Conservation (phyloP, 2,888 invertebrate species). For the Ochropacha duplaris region DNA sequence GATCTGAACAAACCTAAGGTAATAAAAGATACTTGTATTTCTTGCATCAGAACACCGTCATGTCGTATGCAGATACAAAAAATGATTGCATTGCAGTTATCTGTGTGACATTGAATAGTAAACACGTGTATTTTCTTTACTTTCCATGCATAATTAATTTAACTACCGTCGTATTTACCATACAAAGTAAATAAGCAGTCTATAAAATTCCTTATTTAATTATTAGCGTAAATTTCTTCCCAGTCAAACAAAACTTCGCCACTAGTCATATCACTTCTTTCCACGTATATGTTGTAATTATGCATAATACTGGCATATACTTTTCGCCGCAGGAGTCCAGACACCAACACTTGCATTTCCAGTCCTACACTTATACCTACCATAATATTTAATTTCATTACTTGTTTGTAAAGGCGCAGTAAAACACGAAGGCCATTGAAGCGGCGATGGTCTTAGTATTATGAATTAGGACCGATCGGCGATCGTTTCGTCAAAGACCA, state of each 20-base stretch:
- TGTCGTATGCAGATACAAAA: not conserved
- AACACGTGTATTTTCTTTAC: not conserved
- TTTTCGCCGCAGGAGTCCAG: conserved; percentile 24
- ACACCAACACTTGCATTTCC: conserved; percentile 34
- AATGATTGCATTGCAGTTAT: not conserved
- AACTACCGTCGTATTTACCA: not conserved
- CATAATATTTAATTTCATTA: conserved; percentile 29
- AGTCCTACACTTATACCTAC: conserved; percentile 26
- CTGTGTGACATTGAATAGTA: not conserved
- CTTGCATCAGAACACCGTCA: not conserved
- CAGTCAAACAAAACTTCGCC: not conserved
- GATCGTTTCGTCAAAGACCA: conserved; percentile 23
- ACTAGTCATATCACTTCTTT: not conserved
- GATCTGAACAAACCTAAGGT: not conserved
- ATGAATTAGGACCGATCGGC: conserved; percentile 24
- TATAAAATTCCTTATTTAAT: not conserved
- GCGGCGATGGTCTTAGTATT: conserved; percentile 30
- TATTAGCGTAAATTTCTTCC: not conserved
- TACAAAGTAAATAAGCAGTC: not conserved
- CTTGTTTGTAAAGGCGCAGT: conserved; percentile 23
- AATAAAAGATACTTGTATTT: not conserved
- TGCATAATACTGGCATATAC: conserved; percentile 7
- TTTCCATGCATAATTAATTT: not conserved
- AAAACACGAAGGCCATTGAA: conserved; percentile 17
- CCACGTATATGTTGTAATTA: not conserved